Evolutionary conservation across 1,140 invertebrate species (phyloP).

Genomic region (Zaprionus nigranus): DNA sequence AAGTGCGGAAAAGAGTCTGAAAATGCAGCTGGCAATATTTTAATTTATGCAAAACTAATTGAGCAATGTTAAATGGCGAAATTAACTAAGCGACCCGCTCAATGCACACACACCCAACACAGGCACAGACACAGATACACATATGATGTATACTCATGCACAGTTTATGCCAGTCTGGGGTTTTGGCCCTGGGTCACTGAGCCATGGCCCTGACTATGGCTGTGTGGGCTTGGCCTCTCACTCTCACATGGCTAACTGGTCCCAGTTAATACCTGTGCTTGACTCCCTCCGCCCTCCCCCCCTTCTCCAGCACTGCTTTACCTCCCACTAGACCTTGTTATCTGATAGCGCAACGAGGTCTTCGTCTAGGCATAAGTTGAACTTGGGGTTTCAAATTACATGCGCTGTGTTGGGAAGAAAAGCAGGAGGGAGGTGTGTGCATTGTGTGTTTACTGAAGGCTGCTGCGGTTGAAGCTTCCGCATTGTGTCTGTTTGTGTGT

Average conservation of each 20-base stretch:
- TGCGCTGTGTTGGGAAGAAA: neutral
- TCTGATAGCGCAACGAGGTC: slow-evolving; percentile 32
- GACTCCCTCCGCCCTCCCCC: neutral
- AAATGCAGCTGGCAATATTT: slow-evolving; percentile 40
- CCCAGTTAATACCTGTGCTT: neutral
- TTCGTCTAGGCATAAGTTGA: slow-evolving; percentile 26
- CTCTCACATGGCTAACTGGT: slow-evolving; percentile 5
- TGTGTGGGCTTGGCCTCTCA: neutral
- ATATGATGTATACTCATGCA: neutral
- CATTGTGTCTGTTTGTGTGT: slow-evolving; percentile 14
- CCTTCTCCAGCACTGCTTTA: slow-evolving; percentile 1
- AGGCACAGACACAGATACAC: neutral
- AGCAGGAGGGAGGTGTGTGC: neutral
- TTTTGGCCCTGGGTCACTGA: slow-evolving; percentile 9
- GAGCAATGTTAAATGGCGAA: slow-evolving; percentile 64
- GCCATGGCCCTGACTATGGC: slow-evolving; percentile 11
- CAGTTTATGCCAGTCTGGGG: neutral
- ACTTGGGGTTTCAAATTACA: slow-evolving; percentile 39
- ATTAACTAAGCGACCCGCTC: slow-evolving; percentile 51
- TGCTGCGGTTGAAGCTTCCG: slow-evolving; percentile 60
- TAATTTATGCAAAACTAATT: slow-evolving; percentile 83
- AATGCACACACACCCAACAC: neutral
- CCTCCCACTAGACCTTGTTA: slow-evolving; percentile 29
- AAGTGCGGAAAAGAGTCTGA: neutral
- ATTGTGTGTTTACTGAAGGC: slow-evolving; percentile 14